These are phyloP conservation scores for Chaetodon auriga DNA, from an alignment of 2,113 vertebrate genomes.

Conservation along the genomic window DNA sequence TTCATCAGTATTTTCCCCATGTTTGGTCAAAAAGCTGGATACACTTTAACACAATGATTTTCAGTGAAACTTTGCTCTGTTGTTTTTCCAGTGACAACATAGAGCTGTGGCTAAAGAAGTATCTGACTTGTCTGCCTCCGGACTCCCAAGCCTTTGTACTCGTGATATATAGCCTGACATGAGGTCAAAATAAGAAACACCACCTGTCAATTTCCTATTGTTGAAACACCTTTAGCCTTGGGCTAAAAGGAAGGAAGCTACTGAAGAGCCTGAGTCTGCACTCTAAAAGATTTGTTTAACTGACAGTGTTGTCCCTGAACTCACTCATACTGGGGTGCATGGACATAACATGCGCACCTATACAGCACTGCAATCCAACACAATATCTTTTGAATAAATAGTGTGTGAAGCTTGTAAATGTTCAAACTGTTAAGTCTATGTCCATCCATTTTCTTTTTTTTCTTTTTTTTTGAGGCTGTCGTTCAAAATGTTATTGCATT, in stretches of 20 bases:
- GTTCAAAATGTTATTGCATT: background rate
- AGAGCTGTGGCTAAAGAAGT: conserved; percentile 27
- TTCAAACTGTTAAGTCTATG: background rate
- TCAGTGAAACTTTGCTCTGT: background rate
- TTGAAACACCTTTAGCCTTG: conserved; percentile 26
- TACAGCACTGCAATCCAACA: background rate
- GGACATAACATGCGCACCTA: background rate
- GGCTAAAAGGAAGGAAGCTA: conserved; percentile 18
- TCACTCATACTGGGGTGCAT: background rate
- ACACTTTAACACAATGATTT: background rate
- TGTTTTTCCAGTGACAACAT: conserved; percentile 6
- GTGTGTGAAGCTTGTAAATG: background rate
- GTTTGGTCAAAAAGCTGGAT: conserved; percentile 7
- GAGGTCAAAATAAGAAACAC: conserved; percentile 57
- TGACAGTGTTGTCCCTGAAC: conserved; percentile 3
- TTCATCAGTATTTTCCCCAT: background rate
- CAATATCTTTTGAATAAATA: conserved; percentile 22
- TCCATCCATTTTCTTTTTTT: background rate
- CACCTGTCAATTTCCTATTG: conserved; percentile 37
- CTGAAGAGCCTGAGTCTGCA: background rate
- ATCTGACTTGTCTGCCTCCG: conserved; percentile 14
- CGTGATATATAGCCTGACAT: conserved; percentile 52
- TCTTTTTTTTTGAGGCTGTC: no score
- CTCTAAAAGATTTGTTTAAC: conserved; percentile 15
- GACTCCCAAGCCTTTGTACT: conserved; percentile 39